Percentiles rank a stretch among this genome's conserved stretches.
phyloP scores from a whole-genome alignment of 2,797 vertebrate genomes.

The Choloepus didactylus region DNA sequence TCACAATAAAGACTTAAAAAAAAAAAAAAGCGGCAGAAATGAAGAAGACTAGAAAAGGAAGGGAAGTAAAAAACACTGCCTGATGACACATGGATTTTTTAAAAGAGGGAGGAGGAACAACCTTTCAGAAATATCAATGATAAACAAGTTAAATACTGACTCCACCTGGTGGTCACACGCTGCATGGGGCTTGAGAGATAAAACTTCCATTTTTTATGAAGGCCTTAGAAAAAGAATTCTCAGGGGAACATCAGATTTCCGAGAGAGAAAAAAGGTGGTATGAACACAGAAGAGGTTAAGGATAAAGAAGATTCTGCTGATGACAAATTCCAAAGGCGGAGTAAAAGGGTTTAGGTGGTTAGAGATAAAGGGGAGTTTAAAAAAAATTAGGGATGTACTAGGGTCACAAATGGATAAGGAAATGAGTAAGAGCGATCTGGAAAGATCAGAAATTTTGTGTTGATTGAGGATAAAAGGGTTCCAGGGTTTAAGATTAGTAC shows the following conservation, averaged over 20 bases:
- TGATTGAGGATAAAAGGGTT: conserved; percentile 30
- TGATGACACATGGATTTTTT: background rate
- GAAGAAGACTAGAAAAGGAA: background rate
- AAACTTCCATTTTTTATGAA: background rate
- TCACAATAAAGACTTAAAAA: too few relatives aligned
- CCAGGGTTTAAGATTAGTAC: conserved; percentile 6
- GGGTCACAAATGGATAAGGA: conserved; percentile 2
- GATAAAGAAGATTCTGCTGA: background rate
- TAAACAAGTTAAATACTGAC: background rate
- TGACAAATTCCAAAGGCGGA: background rate
- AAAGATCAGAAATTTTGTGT: background rate
- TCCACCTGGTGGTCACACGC: background rate
- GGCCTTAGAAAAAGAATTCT: background rate
- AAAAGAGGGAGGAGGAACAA: background rate
- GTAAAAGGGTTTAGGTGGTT: background rate
- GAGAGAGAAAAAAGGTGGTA: background rate
- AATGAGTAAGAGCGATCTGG: background rate
- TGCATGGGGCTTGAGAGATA: background rate
- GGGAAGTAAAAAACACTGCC: background rate
- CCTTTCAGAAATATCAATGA: background rate
- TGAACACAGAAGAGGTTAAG: background rate
- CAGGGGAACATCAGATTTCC: background rate
- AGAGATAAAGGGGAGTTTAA: background rate
- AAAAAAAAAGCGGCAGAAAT: background rate
- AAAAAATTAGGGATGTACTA: background rate